These are phyloP conservation scores for Dendrophyllia cribrosa DNA, from an alignment of 64 coral and sea anemone species.

Conservation along the genomic window DNA sequence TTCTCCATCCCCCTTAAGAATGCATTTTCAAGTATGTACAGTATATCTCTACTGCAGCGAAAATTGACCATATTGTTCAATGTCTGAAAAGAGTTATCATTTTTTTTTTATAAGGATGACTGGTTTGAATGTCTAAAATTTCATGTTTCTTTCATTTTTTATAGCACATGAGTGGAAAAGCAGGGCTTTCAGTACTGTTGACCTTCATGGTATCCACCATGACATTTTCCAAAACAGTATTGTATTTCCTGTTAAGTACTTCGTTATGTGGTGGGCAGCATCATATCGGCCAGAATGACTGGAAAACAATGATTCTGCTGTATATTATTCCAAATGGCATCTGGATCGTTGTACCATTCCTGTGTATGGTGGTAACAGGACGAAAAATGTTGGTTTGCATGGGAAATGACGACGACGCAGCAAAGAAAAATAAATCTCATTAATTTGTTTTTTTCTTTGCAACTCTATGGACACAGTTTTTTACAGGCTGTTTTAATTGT, in stretches of 20 bases:
- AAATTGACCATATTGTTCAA: not conserved
- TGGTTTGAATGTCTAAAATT: not conserved
- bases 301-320: slow-evolving; percentile 18
- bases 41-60: not conserved
- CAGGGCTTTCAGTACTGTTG: not conserved
- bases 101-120: too few relatives aligned
- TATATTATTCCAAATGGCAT: slow-evolving; percentile 65
- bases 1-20: not conserved
- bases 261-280: slow-evolving; percentile 50
- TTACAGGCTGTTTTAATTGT: not conserved
- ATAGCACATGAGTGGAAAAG: slow-evolving; percentile 5
- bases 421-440: not conserved
- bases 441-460: not conserved
- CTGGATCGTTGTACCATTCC: slow-evolving; percentile 62
- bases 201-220: slow-evolving; percentile 72
- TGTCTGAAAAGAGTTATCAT: too few relatives aligned
- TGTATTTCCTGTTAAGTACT: slow-evolving; percentile 53
- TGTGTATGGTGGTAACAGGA: slow-evolving; percentile 54
- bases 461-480: not conserved
- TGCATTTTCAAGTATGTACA: not conserved
- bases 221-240: slow-evolving; percentile 70
- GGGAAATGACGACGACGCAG: not conserved
- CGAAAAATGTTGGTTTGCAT: not conserved
- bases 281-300: slow-evolving; percentile 4
- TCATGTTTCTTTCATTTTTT: not conserved